A percentile compares a stretch with the other conserved stretches of the same genome.
Conservation (phyloP, 1,140 invertebrate genomes). For the Pantala flavescens region DNA sequence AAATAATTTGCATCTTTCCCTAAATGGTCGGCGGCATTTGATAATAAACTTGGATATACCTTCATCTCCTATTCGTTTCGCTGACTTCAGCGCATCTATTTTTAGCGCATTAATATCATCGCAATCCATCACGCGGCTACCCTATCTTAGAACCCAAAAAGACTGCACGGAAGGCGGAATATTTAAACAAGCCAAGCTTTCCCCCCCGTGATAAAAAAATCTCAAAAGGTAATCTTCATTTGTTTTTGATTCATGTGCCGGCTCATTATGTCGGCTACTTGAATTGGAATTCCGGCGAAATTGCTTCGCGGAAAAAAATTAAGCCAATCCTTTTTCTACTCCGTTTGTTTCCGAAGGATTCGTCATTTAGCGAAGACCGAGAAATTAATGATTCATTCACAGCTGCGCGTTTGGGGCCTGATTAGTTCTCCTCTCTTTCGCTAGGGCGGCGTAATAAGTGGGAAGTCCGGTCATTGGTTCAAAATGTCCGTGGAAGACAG, state of each 20-base stretch:
- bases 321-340: background rate
- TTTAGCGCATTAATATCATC: background rate
- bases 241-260: background rate
- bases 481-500: no score
- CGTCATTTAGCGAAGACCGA: background rate
- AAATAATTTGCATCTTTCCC: no score
- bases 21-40: no score
- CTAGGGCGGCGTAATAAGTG: background rate
- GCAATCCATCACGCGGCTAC: background rate
- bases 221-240: background rate
- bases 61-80: no score
- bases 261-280: background rate
- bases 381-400: conserved; percentile 8
- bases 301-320: conserved; percentile 2
- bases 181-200: background rate
- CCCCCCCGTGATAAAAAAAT: background rate
- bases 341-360: background rate
- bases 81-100: no score
- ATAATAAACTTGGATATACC: no score
- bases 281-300: conserved; percentile 9
- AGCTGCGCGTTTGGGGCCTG: background rate
- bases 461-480: background rate
- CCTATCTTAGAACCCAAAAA: background rate
- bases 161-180: background rate
- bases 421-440: background rate